Evolutionary conservation across 2,797 vertebrate genomes (phyloP), one percentile per base, ranked within the genome.

Genomic region (Mycteria americana): DNA sequence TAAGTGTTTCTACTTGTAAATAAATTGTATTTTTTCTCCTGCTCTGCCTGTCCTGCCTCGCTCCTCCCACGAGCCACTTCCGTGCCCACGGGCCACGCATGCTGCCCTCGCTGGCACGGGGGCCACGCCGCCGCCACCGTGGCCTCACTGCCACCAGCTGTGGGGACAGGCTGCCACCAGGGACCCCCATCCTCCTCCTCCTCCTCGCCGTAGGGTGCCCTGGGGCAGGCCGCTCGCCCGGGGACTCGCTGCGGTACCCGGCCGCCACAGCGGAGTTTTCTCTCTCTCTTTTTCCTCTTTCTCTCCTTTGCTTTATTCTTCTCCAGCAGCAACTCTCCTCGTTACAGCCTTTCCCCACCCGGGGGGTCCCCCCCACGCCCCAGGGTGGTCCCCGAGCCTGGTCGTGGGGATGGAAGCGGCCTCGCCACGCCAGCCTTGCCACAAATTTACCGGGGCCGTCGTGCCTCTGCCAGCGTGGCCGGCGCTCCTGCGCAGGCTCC

Each of bases 1-100:
- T 86, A 91, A 64, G 48, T 63, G n/a, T 94, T 92, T 92, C 60
- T 94, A 95, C 87, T 88, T 92, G 92, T 95, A 94, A 94, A 92
- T 94, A 95, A 95, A 94, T 43, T 76, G 62, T 95, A 95, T 95
- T 95, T 95, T 95, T 95, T 94, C 79, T 94, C 86, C 83, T 74
- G 74, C 45, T 46, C 5, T 21, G 18, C 13, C 11, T 10, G 12
- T 78, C 11, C 31, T 11, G 31, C 17, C 7, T 67, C 33, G 10
- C 1, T 88, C 30, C 17, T 83, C 14, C 50, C 17, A 6, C 3
- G 8, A 31, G 41, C 64, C 4, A 23, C 6, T 17, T n/a, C 43
- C 51, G 33, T 18, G 28, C 43, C 64, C 21, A 3, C 2, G 5
- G 65, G 65, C 18, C 31, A 5, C 22, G 7, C 16, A 6, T 7